phyloP scores from a whole-genome alignment of 2,797 vertebrate genomes.

The Cynopterus sphinx region DNA sequence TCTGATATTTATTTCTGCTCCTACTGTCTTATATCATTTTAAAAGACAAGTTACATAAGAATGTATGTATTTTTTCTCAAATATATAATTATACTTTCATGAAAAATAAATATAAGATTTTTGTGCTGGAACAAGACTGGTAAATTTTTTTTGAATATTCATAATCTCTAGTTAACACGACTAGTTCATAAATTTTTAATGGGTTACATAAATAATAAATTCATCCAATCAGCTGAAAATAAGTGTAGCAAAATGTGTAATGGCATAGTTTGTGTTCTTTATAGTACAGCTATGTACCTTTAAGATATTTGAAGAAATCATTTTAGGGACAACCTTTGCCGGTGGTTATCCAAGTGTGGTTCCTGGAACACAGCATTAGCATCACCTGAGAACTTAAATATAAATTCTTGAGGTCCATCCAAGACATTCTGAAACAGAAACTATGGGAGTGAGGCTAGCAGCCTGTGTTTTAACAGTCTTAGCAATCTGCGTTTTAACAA shows the following conservation, averaged over 20 bases:
- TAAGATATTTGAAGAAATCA: neutral
- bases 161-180: neutral
- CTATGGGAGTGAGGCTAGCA: neutral
- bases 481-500: neutral
- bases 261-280: neutral
- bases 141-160: neutral
- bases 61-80: neutral
- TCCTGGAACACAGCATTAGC: fast-evolving
- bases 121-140: neutral
- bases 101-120: neutral
- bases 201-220: neutral
- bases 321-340: neutral
- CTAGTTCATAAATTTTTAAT: neutral
- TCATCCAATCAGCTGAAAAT: neutral
- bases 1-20: neutral
- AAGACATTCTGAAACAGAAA: neutral
- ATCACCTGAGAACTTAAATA: neutral
- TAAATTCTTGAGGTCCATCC: neutral
- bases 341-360: neutral
- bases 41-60: neutral
- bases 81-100: neutral
- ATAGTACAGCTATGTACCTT: neutral
- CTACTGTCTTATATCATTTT: neutral
- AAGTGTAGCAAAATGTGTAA: neutral
- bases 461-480: neutral